Base-by-base conservation (phyloP, 2,113 vertebrate species). In the Sapajus apella region DNA sequence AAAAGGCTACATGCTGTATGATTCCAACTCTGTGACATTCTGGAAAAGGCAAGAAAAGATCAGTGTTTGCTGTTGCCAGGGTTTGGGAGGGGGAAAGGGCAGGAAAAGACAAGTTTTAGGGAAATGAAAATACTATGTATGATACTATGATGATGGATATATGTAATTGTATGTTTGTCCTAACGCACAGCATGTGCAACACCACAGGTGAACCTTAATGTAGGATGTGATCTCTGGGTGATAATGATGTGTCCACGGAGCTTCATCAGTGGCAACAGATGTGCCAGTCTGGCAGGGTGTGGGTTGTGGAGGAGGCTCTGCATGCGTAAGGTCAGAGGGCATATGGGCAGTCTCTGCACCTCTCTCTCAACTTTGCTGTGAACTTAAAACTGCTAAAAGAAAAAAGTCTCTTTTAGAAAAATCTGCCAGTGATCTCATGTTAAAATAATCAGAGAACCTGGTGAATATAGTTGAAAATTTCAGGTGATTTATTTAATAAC, bases 131-230 rank as follows among this genome's bases (percentile, higher is more conserved):
- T 2, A 13, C 10, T 37, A 6, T 23, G 20, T 80, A 1, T 13
- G 73, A 40, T 9, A 7, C 30, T 27, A 1, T 11, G 4, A 4
- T 56, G 18, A 23, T 20, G 9, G 73, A 35, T 8, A 5, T 9
- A 1, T 32, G 90, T 32, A 13, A 1, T 32, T 58, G 1, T 1
- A 14, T 3, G 0, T 73, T 50, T 45, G 3, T 79, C 37, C n/a
- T n/a, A 7, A 11, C 35, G 30, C 50, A 4, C 1, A 16, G 50
- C 5, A 4, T 1, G 25, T 2, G 0, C 6, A 14, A 6, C 30
- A 5, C 79, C 1, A 0, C 4, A 43, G 79, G 23, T 16, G 43
- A 40, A 1, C 20, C 25, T 23, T 56, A 4, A 2, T n/a, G 47
- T 17, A 8, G 10, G 1, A 0, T 0, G 1, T 14, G 35, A 16